Evolutionary conservation across 1,140 invertebrate species (phyloP).

Genomic region (Nixonia krombeini): DNA sequence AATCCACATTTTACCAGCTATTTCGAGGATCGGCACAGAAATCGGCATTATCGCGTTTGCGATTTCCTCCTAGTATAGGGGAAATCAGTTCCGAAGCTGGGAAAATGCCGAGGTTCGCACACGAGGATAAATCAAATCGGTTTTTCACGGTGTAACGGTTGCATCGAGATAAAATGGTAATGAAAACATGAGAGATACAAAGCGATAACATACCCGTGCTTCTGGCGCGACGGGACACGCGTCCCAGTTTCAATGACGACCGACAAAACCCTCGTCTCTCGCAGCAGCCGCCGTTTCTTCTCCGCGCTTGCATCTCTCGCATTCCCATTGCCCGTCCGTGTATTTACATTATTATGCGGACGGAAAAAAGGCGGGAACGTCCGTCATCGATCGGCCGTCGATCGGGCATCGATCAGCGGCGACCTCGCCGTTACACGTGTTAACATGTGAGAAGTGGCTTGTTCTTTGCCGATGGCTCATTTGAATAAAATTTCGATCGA

Average conservation of each 20-base stretch:
- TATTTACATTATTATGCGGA: slow-evolving; percentile 46
- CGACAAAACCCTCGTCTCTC: slow-evolving; percentile 23
- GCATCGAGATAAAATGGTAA: slow-evolving; percentile 56
- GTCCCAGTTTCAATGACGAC: slow-evolving; percentile 54
- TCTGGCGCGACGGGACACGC: slow-evolving; percentile 57
- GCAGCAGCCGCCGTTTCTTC: slow-evolving; percentile 19
- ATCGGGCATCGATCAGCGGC: slow-evolving; percentile 42
- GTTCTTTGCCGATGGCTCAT: slow-evolving; percentile 51
- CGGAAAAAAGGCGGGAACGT: slow-evolving; percentile 54
- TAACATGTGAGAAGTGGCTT: slow-evolving; percentile 60
- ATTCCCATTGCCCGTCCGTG: slow-evolving; percentile 31
- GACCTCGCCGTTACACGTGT: slow-evolving; percentile 53
- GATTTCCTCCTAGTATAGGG: too few species aligned
- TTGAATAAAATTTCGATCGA: slow-evolving; percentile 38
- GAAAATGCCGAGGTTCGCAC: too few species aligned
- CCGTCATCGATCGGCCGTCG: too few species aligned
- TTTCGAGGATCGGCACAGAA: too few species aligned
- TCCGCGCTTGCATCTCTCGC: slow-evolving; percentile 26
- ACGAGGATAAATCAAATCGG: slow-evolving; percentile 69
- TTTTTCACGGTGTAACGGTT: slow-evolving; percentile 58
- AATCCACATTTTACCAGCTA: too few species aligned
- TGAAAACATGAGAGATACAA: slow-evolving; percentile 66
- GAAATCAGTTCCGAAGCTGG: too few species aligned
- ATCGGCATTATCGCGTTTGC: too few species aligned
- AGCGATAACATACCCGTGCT: slow-evolving; percentile 65